Evolutionary conservation across 1,140 invertebrate species (phyloP).

Genomic region (Carposina sasakii): DNA sequence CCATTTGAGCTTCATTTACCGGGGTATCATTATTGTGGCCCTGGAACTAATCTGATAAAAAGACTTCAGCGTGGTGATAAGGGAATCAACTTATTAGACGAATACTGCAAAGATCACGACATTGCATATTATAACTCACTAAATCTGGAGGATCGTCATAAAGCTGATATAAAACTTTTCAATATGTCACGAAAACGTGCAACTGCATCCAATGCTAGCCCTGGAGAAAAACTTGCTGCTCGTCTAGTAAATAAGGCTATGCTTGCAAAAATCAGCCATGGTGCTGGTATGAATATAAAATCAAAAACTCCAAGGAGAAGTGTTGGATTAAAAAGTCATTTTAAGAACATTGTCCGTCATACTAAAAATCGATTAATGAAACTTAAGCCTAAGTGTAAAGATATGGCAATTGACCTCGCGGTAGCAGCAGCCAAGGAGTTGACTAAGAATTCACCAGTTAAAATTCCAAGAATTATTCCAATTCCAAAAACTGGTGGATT

Average conservation of each 20-base stretch:
- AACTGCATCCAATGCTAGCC: too few species aligned
- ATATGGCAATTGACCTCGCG: slow-evolving; percentile 6
- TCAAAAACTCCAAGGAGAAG: too few species aligned
- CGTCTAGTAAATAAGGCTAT: too few species aligned
- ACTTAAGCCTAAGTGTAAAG: slow-evolving; percentile 16
- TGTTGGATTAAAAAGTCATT: slow-evolving; percentile 7
- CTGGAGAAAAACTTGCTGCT: too few species aligned
- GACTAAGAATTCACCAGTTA: slow-evolving; percentile 4
- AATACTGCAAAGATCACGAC: slow-evolving; percentile 13
- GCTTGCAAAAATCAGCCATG: slow-evolving; percentile 16
- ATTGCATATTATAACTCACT: slow-evolving; percentile 16
- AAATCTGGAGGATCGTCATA: too few species aligned
- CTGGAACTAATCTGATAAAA: slow-evolving; percentile 45
- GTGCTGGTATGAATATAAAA: too few species aligned
- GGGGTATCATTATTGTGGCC: too few species aligned
- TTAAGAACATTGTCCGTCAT: slow-evolving; percentile 7
- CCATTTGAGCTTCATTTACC: too few species aligned
- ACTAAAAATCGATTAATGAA: slow-evolving; percentile 17
- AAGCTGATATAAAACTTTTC: too few species aligned
- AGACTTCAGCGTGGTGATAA: slow-evolving; percentile 45
- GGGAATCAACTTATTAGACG: slow-evolving; percentile 39
- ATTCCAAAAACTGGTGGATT: slow-evolving; percentile 45
- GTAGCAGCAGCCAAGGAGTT: slow-evolving; percentile 6
- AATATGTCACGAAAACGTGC: too few species aligned
- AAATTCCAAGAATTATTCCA: slow-evolving; percentile 38